phyloP scores from a whole-genome alignment of 37 sponge, comb jelly and placozoan species.

The Amphimedon queenslandica region DNA sequence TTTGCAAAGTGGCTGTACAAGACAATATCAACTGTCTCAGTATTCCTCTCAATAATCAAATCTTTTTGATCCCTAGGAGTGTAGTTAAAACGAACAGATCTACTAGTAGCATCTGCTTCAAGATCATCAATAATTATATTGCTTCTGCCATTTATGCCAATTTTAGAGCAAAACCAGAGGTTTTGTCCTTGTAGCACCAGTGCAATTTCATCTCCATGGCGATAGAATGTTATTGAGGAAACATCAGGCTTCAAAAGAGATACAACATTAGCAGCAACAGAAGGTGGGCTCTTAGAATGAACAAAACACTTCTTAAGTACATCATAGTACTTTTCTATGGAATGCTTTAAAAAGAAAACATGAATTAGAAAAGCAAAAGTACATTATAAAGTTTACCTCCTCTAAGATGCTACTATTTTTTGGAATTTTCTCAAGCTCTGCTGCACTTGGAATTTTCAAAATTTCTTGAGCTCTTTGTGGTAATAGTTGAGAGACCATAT shows the following conservation, averaged over 20 bases:
- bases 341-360: too few relatives aligned
- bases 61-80: neutral
- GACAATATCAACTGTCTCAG: neutral
- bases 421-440: too few relatives aligned
- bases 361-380: too few relatives aligned
- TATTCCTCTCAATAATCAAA: neutral
- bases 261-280: too few relatives aligned
- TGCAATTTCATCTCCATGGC: conserved; percentile 4
- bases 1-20: conserved; percentile 2
- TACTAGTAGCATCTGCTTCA: neutral
- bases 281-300: too few relatives aligned
- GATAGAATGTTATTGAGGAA: neutral
- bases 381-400: too few relatives aligned
- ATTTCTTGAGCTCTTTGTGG: too few relatives aligned
- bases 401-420: too few relatives aligned
- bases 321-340: too few relatives aligned
- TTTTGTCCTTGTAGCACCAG: neutral
- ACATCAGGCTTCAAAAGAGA: neutral
- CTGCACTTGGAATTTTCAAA: too few relatives aligned
- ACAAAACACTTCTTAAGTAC: too few relatives aligned
- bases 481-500: too few relatives aligned
- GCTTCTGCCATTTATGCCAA: neutral
- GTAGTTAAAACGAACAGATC: neutral
- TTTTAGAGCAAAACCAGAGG: neutral
- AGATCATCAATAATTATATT: neutral